Base-by-base conservation (phyloP, 1,140 invertebrate species). In the Diorhabda elongata region DNA sequence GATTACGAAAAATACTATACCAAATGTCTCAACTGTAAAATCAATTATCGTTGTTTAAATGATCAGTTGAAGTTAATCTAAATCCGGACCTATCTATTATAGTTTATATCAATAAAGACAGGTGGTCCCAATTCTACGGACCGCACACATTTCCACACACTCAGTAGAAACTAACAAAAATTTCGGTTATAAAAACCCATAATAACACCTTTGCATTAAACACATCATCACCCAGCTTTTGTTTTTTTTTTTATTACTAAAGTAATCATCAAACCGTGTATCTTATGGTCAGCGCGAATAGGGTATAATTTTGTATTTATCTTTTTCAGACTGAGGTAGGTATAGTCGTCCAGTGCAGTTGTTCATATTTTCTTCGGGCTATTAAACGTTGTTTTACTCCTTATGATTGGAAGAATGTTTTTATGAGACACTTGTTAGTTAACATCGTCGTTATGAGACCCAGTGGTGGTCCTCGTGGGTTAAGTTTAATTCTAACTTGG, bases 221-320 rank as follows among this genome's bases (percentile, higher is more conserved):
- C 71, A 74, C 72, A 75, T 70, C 69, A 71, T 71, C 66, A 64
- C 66, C 69, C 66, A 67, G 11, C 47, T 61, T 67, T 72, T 41
- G 65, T 64, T 69, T 73, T 61, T 75, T 72, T 74, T 73, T 71
- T 66, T 65, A 69, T 71, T 26, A 26, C 47, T 68, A 44, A 56
- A 68, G 62, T 77, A 77, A 77, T 74, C 73, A 74, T 63, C 68
- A 11, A 45, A 47, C 61, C 64, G 42, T 44, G 56, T 47, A 42
- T 72, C 74, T 77, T 78, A 77, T 75, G 73, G 71, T 69, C 57
- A 66, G 73, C 74, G 71, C 75, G 75, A 74, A 79, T 79, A 79
- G 74, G 74, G 76, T 79, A 77, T 79, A 79, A 79, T 79, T 79
- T 79, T 76, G 75, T 76, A 76, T 74, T 79, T 79, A 79, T 79